These are phyloP conservation scores for Sebastes steindachneri DNA, from an alignment of 2,797 vertebrate species.

Conservation along the genomic window DNA sequence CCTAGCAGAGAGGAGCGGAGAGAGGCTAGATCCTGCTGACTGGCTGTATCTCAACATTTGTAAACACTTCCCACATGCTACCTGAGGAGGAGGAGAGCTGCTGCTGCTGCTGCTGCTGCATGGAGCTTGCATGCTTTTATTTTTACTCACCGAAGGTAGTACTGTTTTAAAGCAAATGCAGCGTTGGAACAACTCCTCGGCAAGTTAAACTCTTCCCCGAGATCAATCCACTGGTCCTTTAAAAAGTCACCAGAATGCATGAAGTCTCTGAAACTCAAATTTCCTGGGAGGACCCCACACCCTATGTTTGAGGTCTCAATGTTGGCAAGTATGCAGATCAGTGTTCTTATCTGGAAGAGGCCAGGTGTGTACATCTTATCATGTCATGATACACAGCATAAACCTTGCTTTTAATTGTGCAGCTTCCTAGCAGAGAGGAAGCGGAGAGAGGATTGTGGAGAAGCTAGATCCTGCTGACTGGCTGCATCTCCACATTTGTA, in stretches of 20 bases:
- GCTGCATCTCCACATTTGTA: conserved; percentile 74
- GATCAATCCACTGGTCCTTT: conserved; percentile 93
- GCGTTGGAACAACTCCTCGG: conserved; percentile 98
- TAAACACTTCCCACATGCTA: conserved; percentile 86
- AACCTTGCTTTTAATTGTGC: neutral
- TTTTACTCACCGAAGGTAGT: conserved; percentile 98
- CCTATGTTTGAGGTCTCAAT: no score
- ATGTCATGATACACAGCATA: neutral
- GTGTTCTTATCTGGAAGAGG: no score
- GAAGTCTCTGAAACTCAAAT: no score
- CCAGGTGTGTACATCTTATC: no score
- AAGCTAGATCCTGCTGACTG: conserved; percentile 51
- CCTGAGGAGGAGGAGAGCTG: conserved; percentile 51
- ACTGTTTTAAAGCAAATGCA: conserved; percentile 99
- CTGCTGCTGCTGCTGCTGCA: conserved; percentile 25
- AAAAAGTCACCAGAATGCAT: no score
- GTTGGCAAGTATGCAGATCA: no score
- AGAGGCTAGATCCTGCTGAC: conserved; percentile 47
- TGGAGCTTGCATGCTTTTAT: no score
- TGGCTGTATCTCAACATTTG: conserved; percentile 65
- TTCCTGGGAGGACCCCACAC: no score
- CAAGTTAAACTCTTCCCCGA: conserved; percentile 98
- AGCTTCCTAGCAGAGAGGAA: neutral
- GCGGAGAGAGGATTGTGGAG: neutral
- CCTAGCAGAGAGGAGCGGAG: neutral